Base-by-base conservation (phyloP, 2,797 vertebrate genomes). In the Trematomus bernacchii region DNA sequence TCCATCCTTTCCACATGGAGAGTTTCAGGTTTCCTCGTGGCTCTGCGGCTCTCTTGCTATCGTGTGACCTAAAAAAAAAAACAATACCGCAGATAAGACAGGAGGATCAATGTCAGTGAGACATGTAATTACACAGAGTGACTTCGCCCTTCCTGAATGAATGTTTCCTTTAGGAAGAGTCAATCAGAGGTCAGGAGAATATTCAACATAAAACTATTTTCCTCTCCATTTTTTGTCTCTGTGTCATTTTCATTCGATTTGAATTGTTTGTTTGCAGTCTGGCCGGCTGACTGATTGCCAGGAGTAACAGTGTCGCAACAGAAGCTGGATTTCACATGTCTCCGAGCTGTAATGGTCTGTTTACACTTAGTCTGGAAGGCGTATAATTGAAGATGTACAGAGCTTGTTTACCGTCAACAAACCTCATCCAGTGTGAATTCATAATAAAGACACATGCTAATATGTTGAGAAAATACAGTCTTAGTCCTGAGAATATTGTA, bases 21-120 rank as follows among this genome's bases (percentile, higher is more conserved):
- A 85, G 85, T 80, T 86, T 87, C 79, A 71, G 80, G 75, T 90
- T 86, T 86, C 86, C 80, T 80, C 43, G n/a, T 71, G 72, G 83
- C 80, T 86, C 76, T 10, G 70, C 23, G 54, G 79, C 87, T 89
- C 83, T 92, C 95, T 94, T 87, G 97, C 96, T 99, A 99, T 96
- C 97, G 97, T 21, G 97, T 99, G 71, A 99, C 98, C 97, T 99
- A 74, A 91, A 88, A 90, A 92, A 82, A 61, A 48, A 87, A 58
- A 87, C 30, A 83, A 77, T 47, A 58, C 30, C 55, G 84, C 40
- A 72, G 66, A 84, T 60, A 57, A 77, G 65, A 81, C 42, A 75
- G 47, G 61, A 74, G 78, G 85, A 83, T 86, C 60, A 66, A 71
- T 58, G 72, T 78, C 46, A 51, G 47, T 21, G 30, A 81, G 62